phyloP scores from a whole-genome alignment of 2,888 invertebrate species.

The Pollenia amentaria region DNA sequence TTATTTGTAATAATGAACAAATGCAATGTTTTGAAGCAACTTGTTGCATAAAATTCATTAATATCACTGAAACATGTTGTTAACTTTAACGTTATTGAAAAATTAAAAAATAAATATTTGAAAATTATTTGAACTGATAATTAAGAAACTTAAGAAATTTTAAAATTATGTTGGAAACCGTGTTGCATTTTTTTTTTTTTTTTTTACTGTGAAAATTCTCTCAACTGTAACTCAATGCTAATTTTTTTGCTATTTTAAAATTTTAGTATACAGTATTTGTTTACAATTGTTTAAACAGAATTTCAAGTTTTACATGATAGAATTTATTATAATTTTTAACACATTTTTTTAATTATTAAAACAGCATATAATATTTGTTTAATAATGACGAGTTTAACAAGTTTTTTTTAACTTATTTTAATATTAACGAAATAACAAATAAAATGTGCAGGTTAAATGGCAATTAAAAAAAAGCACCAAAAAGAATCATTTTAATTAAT shows the following conservation, averaged over 20 bases:
- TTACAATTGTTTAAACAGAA: too few relatives aligned
- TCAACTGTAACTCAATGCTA: not conserved
- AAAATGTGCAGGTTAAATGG: not conserved
- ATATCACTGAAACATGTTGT: too few relatives aligned
- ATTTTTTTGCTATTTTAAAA: not conserved
- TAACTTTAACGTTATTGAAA: too few relatives aligned
- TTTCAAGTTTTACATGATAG: too few relatives aligned
- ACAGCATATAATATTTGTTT: not conserved
- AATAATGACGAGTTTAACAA: conserved; percentile 31
- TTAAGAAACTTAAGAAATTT: too few relatives aligned
- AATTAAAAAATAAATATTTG: too few relatives aligned
- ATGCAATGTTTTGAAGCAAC: too few relatives aligned
- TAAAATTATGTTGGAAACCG: not conserved
- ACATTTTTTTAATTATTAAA: not conserved
- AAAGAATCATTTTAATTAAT: not conserved
- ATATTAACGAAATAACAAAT: conserved; percentile 11
- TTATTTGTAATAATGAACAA: too few relatives aligned
- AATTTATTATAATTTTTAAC: not conserved
- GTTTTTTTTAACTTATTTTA: conserved; percentile 36
- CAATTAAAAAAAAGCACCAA: not conserved
- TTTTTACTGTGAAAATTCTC: not conserved
- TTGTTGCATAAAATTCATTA: too few relatives aligned
- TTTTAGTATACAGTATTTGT: not conserved
- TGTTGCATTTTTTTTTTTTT: not conserved
- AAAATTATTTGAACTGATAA: too few relatives aligned